Base-by-base conservation (phyloP, 2,888 invertebrate species). In the Candidula unifasciata region DNA sequence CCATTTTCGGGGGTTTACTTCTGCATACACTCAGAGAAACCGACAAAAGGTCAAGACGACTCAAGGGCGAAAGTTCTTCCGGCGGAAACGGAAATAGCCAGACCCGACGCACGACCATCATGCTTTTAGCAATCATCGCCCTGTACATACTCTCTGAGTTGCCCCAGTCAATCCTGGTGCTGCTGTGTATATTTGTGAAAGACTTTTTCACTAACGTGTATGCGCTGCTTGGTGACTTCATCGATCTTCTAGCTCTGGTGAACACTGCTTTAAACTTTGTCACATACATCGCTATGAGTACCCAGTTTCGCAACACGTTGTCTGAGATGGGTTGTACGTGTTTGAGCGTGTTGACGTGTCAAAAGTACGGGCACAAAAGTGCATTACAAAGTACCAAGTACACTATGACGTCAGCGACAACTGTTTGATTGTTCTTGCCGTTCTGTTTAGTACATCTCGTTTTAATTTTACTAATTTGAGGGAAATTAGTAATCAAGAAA, bases 251-350 rank as follows among this genome's bases (percentile, higher is more conserved):
- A 90, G 97, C 98, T 0, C 95, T 98, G 81, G 94, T 97, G 89
- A 98, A 98, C 94, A 97, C 97, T 3, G 96, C 97, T 1, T 96
- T 98, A 86, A 98, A 97, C 94, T 98, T 98, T 92, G 96, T 98
- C 86, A 95, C 98, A 66, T 98, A 98, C 93, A 98, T 97, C 91
- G 95, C 97, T 81, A 98, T 98, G 98, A 97, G 97, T 86, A 95
- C 97, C 87, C 98, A 98, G 95, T 98, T 98, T 93, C 95, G 98
- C 10, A 90, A 60, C 10, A 80, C 80, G 33, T 57, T 84, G 16
- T n/a, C n/a, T 1, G 66, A 84, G 35, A 84, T 76, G 66, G 52
- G 52, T 37, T 66, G 80, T 10, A 35, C 64, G 2, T 84, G 84
- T 27, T 13, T 76, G 44, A 44, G 33, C 33, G 33, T 35, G 27